These are phyloP conservation scores for Ornithoptera alexandrae DNA, from an alignment of 2,888 invertebrate genomes.

Conservation along the genomic window DNA sequence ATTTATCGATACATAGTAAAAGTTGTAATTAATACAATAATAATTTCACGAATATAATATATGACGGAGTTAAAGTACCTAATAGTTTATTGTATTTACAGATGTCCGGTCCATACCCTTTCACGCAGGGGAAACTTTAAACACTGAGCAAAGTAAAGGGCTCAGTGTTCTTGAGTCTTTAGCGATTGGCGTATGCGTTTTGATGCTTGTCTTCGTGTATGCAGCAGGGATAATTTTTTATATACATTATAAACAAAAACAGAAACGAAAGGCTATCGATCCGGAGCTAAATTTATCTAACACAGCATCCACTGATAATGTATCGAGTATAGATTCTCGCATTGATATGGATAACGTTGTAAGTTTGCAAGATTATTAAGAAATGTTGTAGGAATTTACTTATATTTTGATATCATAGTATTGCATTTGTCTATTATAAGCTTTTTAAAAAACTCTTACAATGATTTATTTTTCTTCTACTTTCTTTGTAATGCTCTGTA, in stretches of 20 bases:
- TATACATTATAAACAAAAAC: constrained; percentile 85
- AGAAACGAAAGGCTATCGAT: constrained; percentile 76
- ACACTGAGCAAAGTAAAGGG: constrained; percentile 78
- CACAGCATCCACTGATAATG: constrained; percentile 59
- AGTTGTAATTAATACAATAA: neutral
- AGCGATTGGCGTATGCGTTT: constrained; percentile 89
- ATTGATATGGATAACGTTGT: constrained; percentile 74
- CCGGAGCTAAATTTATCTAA: constrained; percentile 61
- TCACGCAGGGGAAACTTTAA: constrained; percentile 80
- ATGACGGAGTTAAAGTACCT: neutral
- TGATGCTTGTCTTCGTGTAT: constrained; percentile 89
- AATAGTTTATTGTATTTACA: constrained; percentile 43
- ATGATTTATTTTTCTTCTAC: neutral
- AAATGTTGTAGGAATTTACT: neutral
- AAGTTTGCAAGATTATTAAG: constrained; percentile 32
- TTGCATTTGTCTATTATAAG: neutral
- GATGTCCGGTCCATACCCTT: constrained; percentile 90
- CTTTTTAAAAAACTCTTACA: neutral
- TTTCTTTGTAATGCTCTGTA: neutral
- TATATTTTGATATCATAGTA: neutral
- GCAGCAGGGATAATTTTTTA: constrained; percentile 91
- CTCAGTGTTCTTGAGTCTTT: constrained; percentile 88
- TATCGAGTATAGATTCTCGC: constrained; percentile 60
- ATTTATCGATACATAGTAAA: too few relatives aligned
- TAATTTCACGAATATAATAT: neutral